These are phyloP conservation scores for Bubo scandiacus DNA, from an alignment of 2,113 vertebrate species.

Conservation along the genomic window DNA sequence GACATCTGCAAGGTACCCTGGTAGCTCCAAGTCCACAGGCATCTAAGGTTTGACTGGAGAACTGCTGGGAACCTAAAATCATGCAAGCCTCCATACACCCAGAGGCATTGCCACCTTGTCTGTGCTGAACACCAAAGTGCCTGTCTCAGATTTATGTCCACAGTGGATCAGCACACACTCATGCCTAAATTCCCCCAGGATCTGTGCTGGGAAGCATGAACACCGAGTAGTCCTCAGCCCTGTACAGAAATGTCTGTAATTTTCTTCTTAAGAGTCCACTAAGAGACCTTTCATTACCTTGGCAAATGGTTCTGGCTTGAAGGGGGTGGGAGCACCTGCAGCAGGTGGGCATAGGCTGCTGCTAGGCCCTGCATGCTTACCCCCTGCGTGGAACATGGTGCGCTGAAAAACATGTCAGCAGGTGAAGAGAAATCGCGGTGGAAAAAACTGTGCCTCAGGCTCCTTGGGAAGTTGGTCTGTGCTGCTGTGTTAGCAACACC, in stretches of 20 bases:
- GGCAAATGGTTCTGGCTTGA: not conserved
- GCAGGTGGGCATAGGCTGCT: fast-evolving
- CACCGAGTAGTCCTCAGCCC: not conserved
- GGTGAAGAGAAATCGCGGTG: not conserved
- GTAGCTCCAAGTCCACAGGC: not conserved
- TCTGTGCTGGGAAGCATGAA: not conserved
- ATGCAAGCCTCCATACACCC: not conserved
- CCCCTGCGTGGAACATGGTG: fast-evolving
- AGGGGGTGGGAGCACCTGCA: not conserved
- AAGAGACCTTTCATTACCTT: not conserved
- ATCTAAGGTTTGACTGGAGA: not conserved
- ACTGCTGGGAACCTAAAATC: not conserved
- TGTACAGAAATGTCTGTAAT: not conserved
- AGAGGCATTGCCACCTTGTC: not conserved
- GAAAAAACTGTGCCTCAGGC: not conserved
- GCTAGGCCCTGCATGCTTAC: not conserved
- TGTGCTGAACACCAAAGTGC: not conserved
- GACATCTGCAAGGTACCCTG: not conserved
- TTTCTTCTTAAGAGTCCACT: not conserved
- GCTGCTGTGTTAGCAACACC: not conserved
- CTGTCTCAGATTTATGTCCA: not conserved
- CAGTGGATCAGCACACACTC: not conserved
- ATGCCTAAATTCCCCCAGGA: not conserved
- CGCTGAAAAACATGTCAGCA: not conserved
- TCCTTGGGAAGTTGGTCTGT: not conserved